Base-by-base conservation (phyloP, 2,888 invertebrate species). In the Heliconius sara region DNA sequence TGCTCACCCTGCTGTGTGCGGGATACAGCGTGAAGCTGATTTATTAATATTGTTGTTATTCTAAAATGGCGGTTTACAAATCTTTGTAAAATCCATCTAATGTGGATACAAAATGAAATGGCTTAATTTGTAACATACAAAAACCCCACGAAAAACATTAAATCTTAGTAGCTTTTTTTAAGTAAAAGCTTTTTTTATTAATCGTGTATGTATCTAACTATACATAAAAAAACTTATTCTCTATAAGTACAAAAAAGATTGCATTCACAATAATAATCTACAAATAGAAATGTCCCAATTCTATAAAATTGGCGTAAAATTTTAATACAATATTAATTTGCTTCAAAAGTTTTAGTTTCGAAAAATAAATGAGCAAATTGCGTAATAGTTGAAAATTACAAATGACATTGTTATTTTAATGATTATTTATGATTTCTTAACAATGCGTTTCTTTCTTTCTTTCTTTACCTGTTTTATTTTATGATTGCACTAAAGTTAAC, bases 381-480 rank as follows among this genome's bases (percentile, higher is more conserved):
- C 57, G 30, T 34, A 57, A 72, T n/a, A 2, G 16, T 7, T 30
- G 27, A 57, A 30, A 25, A 43, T 70, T 9, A 57, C 34, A 60
- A 73, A 57, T 3, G 30, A 34, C 30, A 34, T 73, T 34, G 30
- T 60, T 57, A 3, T 73, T 60, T 73, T 73, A 25, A 70, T 60
- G 13, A 73, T n/a, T 30, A 30, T 22, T 52, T 57, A 16, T 30
- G 47, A 34, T 68, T n/a, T 68, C n/a, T 68, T n/a, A 43, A 43
- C 9, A 57, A 52, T 6, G 22, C 12, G 52, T 16, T n/a, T 57
- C n/a, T n/a, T n/a, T 34, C 63, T 13, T 22, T 30, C 22, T 22
- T n/a, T n/a, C 52, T 67, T 27, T 47, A 76, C 68, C 68, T 78
- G 63, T 70, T 72, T 13, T 27, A 52, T 73, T 79, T 76, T 67